A percentile compares a stretch with the other conserved stretches of the same genome.
Conservation (phyloP, 1,140 invertebrate species). For the Anagrus nilaparvatae region DNA sequence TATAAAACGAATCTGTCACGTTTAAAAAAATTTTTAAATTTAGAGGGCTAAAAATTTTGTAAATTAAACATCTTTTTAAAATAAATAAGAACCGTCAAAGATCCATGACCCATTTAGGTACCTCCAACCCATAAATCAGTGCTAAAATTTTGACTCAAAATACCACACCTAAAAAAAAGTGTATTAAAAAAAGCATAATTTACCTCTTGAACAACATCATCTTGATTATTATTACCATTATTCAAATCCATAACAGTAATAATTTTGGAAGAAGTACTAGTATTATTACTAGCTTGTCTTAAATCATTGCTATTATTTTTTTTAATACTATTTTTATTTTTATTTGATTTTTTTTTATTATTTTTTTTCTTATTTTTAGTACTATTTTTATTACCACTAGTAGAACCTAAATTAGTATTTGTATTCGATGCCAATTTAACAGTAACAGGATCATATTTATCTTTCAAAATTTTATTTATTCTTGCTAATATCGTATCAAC, state of each 20-base stretch:
- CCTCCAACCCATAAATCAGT: too few species aligned
- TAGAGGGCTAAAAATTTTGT: too few species aligned
- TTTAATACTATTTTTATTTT: conserved; percentile 17
- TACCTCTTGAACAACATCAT: conserved; percentile 1
- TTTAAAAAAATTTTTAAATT: too few species aligned
- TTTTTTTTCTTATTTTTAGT: conserved; percentile 19
- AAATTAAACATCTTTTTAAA: too few species aligned
- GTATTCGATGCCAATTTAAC: conserved; percentile 57
- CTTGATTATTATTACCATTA: too few species aligned
- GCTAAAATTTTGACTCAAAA: too few species aligned
- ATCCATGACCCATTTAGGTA: too few species aligned
- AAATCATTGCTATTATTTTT: conserved; percentile 19
- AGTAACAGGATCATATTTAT: conserved; percentile 71
- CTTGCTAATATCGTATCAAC: conserved; percentile 68
- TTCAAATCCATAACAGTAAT: too few species aligned
- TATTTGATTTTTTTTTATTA: conserved; percentile 18
- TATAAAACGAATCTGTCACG: too few species aligned
- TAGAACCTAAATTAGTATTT: conserved; percentile 39
- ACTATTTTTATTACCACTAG: conserved; percentile 34
- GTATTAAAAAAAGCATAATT: not conserved
- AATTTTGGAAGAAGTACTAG: too few species aligned
- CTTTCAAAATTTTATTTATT: conserved; percentile 65
- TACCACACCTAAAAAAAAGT: not conserved
- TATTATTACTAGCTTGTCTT: not conserved
- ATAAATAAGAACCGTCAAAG: too few species aligned